Conservation (phyloP, 2,888 invertebrate genomes). For the Euclidia mi region DNA sequence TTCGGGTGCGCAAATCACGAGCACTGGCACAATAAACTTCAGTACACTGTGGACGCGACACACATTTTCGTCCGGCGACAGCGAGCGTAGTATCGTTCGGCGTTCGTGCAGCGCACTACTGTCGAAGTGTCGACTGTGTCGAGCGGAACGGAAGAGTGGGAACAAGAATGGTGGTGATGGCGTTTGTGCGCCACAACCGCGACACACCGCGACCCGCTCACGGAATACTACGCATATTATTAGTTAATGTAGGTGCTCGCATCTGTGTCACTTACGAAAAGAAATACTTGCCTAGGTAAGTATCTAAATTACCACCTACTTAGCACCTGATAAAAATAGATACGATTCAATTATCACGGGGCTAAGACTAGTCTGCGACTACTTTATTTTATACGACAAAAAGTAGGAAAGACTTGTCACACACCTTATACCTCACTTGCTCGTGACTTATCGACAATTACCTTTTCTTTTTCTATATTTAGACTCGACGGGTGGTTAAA, state of each 20-base stretch:
- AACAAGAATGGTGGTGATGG: constrained; percentile 68
- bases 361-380: constrained; percentile 3
- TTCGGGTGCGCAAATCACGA: constrained; percentile 64
- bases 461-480: too few species aligned
- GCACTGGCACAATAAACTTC: constrained; percentile 80
- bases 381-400: too few species aligned
- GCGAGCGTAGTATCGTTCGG: constrained; percentile 76
- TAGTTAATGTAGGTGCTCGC: constrained; percentile 39
- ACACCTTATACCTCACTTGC: too few species aligned
- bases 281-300: constrained; percentile 4
- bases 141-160: constrained; percentile 51
- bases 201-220: constrained; percentile 61
- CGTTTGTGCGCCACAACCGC: constrained; percentile 55
- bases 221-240: constrained; percentile 64
- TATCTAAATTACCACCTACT: constrained; percentile 24
- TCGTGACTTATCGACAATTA: too few species aligned
- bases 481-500: too few species aligned
- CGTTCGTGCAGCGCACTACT: constrained; percentile 82
- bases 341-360: constrained; percentile 2
- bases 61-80: constrained; percentile 74
- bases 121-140: constrained; percentile 66
- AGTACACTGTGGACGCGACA: constrained; percentile 79
- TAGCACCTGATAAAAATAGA: constrained; percentile 18
- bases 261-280: constrained; percentile 38
- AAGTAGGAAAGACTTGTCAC: too few species aligned